Base-by-base conservation (phyloP, 2,113 vertebrate species). In the Pterocles gutturalis region DNA sequence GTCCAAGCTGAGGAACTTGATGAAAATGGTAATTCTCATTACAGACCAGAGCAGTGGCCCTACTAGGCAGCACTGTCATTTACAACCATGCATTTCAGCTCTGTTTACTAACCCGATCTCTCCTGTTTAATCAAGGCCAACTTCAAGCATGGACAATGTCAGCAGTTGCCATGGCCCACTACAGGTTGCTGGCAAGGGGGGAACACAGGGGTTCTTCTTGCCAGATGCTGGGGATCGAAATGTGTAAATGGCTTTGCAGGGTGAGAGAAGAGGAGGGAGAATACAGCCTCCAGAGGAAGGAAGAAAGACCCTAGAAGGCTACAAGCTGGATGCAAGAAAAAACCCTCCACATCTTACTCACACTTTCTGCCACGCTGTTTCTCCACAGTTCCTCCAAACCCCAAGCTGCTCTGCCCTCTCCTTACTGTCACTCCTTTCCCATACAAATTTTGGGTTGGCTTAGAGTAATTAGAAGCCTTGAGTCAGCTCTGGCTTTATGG, bases 11-110 rank as follows among this genome's bases (percentile, higher is more conserved):
- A 79, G 58, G 53, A 91, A 84, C 73, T 87, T 34, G 45, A 87
- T 46, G 71, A 89, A 95, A 91, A 46, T 20, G 21, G 88, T 24
- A 92, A 71, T 75, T 84, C 60, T 73, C 92, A 36, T 87, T 76
- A 43, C 78, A 87, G 64, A 85, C 4, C 33, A 69, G 89, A 89
- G 53, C 60, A 48, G 55, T 36, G 36, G 61, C 76, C 34, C 48
- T 72, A 13, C 26, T 28, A 34, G 73, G 70, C 80, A 94, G 53
- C 33, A 45, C 5, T 88, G 66, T 46, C 28, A 61, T 85, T 93
- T 83, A 54, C 66, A 93, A 29, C 29, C 38, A 36, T 5, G 8
- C 41, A 51, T 28, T 80, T 43, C 16, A 76, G 38, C 20, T 83
- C 75, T 82, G 12, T 71, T 92, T 75, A 31, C 60, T 55, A 67